Conservation (phyloP, 2,888 invertebrate species). For the Helobdella robusta region DNA sequence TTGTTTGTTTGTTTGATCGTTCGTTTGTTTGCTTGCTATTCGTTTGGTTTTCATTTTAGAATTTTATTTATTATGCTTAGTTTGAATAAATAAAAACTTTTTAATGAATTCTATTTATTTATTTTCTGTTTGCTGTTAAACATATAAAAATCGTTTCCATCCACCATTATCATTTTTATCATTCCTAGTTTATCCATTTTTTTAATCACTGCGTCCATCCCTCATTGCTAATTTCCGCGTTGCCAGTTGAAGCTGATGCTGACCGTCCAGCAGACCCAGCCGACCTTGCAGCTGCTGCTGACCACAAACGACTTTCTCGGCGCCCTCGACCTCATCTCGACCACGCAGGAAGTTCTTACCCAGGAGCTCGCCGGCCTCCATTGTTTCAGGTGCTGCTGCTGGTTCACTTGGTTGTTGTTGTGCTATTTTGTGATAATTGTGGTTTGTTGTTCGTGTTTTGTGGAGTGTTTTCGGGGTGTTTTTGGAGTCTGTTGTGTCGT, state of each 20-base stretch:
- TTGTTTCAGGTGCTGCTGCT: conserved; percentile 62
- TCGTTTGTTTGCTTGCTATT: too few species aligned
- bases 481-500: neutral
- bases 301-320: conserved; percentile 94
- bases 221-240: too few species aligned
- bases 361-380: conserved; percentile 83
- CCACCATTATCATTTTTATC: too few species aligned
- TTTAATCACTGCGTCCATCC: too few species aligned
- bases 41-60: too few species aligned
- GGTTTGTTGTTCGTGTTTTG: neutral
- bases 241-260: conserved; percentile 71
- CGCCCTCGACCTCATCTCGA: conserved; percentile 87
- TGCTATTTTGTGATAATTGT: neutral
- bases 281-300: conserved; percentile 83
- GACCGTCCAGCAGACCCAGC: conserved; percentile 92
- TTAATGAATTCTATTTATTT: too few species aligned
- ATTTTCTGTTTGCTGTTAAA: too few species aligned
- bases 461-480: neutral
- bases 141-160: too few species aligned
- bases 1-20: too few species aligned
- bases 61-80: too few species aligned
- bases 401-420: neutral
- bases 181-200: too few species aligned
- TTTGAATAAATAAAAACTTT: too few species aligned
- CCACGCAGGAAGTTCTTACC: conserved; percentile 83